Base-by-base conservation (phyloP, 2,113 vertebrate species). In the Noctilio leporinus region DNA sequence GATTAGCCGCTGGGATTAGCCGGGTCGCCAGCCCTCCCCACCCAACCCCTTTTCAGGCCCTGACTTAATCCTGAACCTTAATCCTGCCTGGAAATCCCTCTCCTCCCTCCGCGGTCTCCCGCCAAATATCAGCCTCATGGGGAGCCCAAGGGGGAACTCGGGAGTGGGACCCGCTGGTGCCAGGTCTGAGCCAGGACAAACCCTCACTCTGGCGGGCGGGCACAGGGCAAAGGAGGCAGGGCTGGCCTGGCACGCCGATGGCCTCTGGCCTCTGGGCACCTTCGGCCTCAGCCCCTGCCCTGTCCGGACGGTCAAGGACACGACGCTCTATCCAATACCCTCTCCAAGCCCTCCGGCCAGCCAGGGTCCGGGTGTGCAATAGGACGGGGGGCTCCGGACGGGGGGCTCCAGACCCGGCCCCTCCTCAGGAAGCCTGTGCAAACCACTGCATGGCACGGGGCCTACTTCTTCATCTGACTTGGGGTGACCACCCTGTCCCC, bases 81-180 rank as follows among this genome's bases (percentile, higher is more conserved):
- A 97, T 97, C 97, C 95, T 89, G 90, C 88, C 90, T 89, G 94
- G 95, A 97, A 96, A 97, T 95, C 97, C 90, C 93, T 89, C 93
- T 92, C 75, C 86, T 75, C 75, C 43, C 45, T 49, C 0, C 28
- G 64, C 94, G 91, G 57, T 94, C 96, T 95, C 72, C 55, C 22
- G 0, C 76, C 55, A 67, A 73, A 51, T 80, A 35, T 94, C 40
- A 67, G 95, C 76, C 81, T 80, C 38, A 40, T 70, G 45, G 73
- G 40, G 64, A 64, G 53, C 75, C 81, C 38, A 0, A 86, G 67
- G 35, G 55, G 55, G n/a, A 55, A 57, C 24, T 80, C 11, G n/a
- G 28, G 75, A 70, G 40, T 53, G 35, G 67, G 75, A 83, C 83
- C 53, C 75, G n/a, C 59, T 86, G 82, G 72, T 77, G 89, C 65